Conservation (phyloP, 2,113 vertebrate genomes). For the Sarotherodon lohbergeri region DNA sequence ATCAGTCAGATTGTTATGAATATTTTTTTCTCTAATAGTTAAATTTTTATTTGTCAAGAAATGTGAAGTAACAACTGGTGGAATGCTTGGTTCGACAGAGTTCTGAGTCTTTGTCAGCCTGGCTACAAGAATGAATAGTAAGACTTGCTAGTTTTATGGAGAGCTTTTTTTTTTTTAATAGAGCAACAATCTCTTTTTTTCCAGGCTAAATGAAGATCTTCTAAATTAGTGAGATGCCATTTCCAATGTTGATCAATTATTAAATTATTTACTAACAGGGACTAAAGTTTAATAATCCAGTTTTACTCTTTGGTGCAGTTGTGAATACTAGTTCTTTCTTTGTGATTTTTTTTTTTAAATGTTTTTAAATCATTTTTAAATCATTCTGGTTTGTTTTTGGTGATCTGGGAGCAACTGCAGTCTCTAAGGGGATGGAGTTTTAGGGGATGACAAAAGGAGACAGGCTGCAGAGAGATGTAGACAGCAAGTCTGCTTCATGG, state of each 20-base stretch:
- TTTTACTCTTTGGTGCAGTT: not conserved
- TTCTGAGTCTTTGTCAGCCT: not conserved
- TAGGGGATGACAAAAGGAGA: not conserved
- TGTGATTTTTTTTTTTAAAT: accelerated
- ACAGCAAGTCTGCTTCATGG: not conserved
- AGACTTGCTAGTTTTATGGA: not conserved
- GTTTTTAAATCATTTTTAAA: not conserved
- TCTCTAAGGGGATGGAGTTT: not conserved
- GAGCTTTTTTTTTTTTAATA: not conserved
- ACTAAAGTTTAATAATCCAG: not conserved
- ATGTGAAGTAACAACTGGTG: not conserved
- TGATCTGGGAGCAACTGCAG: not conserved
- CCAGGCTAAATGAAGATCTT: not conserved
- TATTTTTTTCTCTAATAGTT: not conserved
- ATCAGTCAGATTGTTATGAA: not conserved
- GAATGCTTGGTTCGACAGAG: not conserved
- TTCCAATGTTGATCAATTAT: not conserved
- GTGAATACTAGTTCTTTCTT: not conserved
- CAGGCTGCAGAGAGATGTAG: not conserved
- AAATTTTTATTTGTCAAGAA: not conserved
- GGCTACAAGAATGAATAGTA: not conserved
- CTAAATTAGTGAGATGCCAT: not conserved
- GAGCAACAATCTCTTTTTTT: not conserved
- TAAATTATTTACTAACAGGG: not conserved
- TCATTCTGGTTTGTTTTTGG: not conserved